Evolutionary conservation across 2,797 vertebrate genomes (phyloP).

Genomic region (Meriones psammophilus): DNA sequence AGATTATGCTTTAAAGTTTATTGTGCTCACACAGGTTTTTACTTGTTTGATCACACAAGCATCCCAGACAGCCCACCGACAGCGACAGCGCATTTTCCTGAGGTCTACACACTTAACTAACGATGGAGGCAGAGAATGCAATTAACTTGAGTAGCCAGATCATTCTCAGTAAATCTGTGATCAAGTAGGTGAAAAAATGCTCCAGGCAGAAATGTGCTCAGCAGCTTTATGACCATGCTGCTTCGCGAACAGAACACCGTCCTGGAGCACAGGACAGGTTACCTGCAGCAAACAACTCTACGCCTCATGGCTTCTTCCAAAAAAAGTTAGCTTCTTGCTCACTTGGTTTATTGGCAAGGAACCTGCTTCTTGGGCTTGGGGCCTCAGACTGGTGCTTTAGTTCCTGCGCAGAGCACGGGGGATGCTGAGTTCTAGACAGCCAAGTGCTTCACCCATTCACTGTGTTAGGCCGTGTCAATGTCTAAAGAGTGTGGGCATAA

Average conservation of each 20-base stretch:
- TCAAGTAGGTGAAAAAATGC: not conserved
- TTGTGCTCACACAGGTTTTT: conserved; percentile 8
- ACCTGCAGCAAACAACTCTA: not conserved
- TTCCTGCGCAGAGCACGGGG: not conserved
- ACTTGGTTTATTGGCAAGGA: not conserved
- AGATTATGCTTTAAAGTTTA: not conserved
- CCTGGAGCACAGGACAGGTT: not conserved
- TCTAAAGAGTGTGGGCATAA: not conserved
- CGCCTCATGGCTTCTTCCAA: not conserved
- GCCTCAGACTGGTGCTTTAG: not conserved
- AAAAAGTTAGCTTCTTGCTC: not conserved
- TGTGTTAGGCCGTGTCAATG: not conserved
- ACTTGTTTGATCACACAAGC: not conserved
- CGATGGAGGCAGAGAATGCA: not conserved
- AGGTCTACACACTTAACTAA: conserved; percentile 2
- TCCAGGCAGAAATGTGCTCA: conserved; percentile 2
- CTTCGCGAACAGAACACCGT: not conserved
- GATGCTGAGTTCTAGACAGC: not conserved
- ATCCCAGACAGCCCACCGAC: not conserved
- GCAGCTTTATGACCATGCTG: not conserved
- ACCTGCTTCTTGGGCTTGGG: not conserved
- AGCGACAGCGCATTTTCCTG: not conserved
- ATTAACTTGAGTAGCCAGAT: not conserved
- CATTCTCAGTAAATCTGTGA: not conserved
- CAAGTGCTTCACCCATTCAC: not conserved